Evolutionary conservation across 2,113 vertebrate genomes (phyloP), one percentile per base, ranked within the genome.

Genomic region (Perca flavescens): DNA sequence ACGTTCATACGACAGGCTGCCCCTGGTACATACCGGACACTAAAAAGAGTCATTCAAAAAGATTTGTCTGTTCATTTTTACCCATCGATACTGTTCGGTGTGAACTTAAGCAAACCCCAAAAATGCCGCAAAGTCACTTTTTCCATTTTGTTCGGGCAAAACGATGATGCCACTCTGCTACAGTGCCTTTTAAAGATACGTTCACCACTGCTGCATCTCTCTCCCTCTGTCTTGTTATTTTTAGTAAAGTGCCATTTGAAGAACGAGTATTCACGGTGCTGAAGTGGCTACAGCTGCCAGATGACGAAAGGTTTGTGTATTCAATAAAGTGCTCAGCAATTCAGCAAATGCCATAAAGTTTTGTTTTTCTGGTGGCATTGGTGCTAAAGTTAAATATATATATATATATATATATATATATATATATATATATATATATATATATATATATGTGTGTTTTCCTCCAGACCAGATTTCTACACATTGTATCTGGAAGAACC

Each of bases 401-500:
- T 28, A 28, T 28, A 25, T 25, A 25, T 25, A 25, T 25, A 25
- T 25, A 25, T 25, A 25, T 25, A 25, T 25, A 25, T 25, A 25
- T 25, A 25, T 25, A 25, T 25, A 25, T 25, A 25, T 25, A 25
- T 25, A 34, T 2, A 28, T 28, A 28, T 28, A 28, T 28, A 28
- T 28, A 28, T 28, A 28, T 28, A 2, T 28, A 2, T 28, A 21
- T 28, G 2, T 28, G 1, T 28, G 12, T 19, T 74, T 53, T 57
- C 36, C 0, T 65, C 8, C 25, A 99, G 98, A 86, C 98, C 98
- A 19, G 91, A 96, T 91, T 97, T 99, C 89, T 97, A 93, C 73
- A 98, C 97, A 0, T 36, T 99, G 1, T 99, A 99, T 74, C 92
- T 99, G 80, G 97, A 98, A 90, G 93, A 99, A 63, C 98, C 98